Evolutionary conservation across 1,140 invertebrate genomes (phyloP).

Genomic region (Meloidogyne exigua): DNA sequence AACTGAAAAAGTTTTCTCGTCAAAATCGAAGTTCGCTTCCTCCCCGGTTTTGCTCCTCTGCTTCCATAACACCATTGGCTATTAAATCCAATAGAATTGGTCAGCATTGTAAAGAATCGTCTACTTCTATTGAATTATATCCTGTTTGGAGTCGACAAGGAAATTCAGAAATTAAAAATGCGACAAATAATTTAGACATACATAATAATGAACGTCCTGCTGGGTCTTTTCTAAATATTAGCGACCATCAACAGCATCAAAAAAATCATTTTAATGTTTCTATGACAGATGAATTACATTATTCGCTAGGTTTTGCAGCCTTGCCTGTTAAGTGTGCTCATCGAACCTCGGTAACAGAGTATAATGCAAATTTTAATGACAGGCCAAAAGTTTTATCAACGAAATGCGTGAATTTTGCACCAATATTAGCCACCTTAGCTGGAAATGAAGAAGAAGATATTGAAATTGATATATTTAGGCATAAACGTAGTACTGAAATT

Average conservation of each 20-base stretch:
- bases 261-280: background rate
- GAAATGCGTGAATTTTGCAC: conserved; percentile 13
- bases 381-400: background rate
- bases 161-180: conserved; percentile 1
- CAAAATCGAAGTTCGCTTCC: conserved; percentile 43
- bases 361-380: background rate
- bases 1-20: background rate
- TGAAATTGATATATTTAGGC: too few species aligned
- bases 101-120: background rate
- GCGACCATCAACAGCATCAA: background rate
- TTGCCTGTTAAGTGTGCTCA: conserved; percentile 13
- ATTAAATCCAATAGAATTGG: background rate
- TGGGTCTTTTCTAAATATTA: background rate
- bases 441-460: background rate
- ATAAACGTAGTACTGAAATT: background rate
- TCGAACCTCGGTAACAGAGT: conserved; percentile 8
- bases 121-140: background rate
- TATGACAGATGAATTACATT: background rate
- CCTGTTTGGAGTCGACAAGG: conserved; percentile 6
- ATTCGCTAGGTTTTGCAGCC: background rate
- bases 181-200: background rate
- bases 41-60: conserved; percentile 29
- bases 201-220: background rate
- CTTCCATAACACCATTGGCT: conserved; percentile 12
- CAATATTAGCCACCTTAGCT: conserved; percentile 1